Evolutionary conservation across 2,888 invertebrate genomes (phyloP).

Genomic region (Noctua comes): DNA sequence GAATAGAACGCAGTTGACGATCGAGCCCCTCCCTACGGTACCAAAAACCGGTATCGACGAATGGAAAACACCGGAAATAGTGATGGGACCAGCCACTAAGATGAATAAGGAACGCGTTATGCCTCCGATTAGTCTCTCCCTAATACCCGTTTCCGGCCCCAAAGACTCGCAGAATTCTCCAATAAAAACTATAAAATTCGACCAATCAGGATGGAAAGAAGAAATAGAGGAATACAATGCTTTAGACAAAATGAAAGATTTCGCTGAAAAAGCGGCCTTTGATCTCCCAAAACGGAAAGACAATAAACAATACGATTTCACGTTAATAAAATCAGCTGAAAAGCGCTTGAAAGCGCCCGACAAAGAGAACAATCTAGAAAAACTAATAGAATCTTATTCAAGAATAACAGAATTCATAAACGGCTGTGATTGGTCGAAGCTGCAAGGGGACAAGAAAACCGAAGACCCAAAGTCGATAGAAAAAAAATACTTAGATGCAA

Average conservation of each 20-base stretch:
- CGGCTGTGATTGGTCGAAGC: constrained; percentile 87
- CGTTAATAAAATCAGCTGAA: constrained; percentile 71
- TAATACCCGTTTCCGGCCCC: constrained; percentile 85
- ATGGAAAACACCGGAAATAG: constrained; percentile 85
- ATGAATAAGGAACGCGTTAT: constrained; percentile 82
- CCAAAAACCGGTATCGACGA: constrained; percentile 75
- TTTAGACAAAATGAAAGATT: constrained; percentile 88
- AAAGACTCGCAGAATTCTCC: constrained; percentile 80
- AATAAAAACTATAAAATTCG: constrained; percentile 80
- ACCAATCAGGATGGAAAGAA: constrained; percentile 81
- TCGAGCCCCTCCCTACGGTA: constrained; percentile 83
- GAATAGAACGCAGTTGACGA: constrained; percentile 87
- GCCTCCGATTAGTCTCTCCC: constrained; percentile 87
- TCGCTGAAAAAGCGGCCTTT: constrained; percentile 88
- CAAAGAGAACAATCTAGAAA: constrained; percentile 84
- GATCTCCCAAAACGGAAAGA: constrained; percentile 85
- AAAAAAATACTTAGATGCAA: constrained; percentile 86
- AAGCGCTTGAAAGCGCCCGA: constrained; percentile 75
- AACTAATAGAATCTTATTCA: constrained; percentile 86
- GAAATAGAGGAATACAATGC: constrained; percentile 87
- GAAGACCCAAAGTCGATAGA: constrained; percentile 84
- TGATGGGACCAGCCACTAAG: constrained; percentile 80
- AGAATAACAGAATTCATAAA: constrained; percentile 88
- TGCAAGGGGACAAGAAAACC: constrained; percentile 76
- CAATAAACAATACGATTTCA: constrained; percentile 63